phyloP scores from a whole-genome alignment of 2,113 vertebrate species.

The Morphnarchus princeps region DNA sequence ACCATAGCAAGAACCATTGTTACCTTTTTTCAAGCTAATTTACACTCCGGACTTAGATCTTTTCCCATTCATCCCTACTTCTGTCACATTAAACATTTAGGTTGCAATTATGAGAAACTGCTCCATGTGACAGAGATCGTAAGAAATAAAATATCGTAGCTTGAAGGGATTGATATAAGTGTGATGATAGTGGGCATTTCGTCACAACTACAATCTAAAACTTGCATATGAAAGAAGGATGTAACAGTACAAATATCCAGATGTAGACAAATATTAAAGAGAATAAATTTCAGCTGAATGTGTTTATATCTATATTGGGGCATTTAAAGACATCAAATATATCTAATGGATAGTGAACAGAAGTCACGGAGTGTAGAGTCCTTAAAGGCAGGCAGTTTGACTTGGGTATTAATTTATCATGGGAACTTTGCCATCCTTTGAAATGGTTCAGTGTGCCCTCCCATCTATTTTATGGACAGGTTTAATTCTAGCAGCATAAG shows the following conservation, averaged over 20 bases:
- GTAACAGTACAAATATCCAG: not conserved
- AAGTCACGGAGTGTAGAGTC: not conserved
- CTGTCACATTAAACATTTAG: conserved; percentile 50
- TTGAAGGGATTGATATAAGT: not conserved
- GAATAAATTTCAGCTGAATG: not conserved
- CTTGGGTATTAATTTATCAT: not conserved
- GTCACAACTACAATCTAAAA: not conserved
- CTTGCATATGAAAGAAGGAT: not conserved
- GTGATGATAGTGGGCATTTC: not conserved
- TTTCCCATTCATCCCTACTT: not conserved
- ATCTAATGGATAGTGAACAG: not conserved
- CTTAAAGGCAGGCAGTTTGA: not conserved
- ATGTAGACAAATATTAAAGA: not conserved
- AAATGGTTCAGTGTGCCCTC: not conserved
- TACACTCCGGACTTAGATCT: not conserved
- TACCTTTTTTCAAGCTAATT: not conserved
- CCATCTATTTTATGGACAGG: not conserved
- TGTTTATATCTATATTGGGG: not conserved
- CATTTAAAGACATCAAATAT: not conserved
- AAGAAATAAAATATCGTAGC: not conserved
- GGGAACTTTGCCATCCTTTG: not conserved
- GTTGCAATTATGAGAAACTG: conserved; percentile 19
- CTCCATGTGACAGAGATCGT: not conserved
- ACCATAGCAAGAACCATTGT: not conserved
- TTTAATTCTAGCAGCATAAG: conserved; percentile 4